Base-by-base conservation (phyloP, 2,113 vertebrate species). In the Nothocercus nigrocapillus region DNA sequence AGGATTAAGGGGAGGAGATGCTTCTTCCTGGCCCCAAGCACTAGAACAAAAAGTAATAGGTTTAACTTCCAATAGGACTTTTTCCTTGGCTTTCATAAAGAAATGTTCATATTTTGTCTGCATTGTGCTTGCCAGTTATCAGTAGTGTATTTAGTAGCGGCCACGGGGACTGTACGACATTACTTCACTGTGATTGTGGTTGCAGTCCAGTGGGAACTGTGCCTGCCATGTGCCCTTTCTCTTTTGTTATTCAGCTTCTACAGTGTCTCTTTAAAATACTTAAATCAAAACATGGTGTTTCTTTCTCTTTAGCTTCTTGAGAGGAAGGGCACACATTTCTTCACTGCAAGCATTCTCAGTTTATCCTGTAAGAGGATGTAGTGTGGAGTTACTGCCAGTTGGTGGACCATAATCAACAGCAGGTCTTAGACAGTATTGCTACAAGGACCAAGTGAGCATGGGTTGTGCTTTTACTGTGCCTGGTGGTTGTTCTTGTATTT, bases 1-100 rank as follows among this genome's bases (percentile, higher is more conserved):
- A 67, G 34, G 49, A 59, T 92, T 92, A 67, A 61, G 14, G 38
- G 27, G 84, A 87, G 68, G 75, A 91, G 82, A 70, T 93, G 53
- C 94, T 96, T 88, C 87, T 79, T 89, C 85, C 69, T 79, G 62
- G 92, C 82, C 34, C 27, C 78, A 66, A 25, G 70, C 51, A 75
- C 61, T 2, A 49, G 6, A 79, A 47, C 1, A 17, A 94, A 66
- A 67, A 72, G n/a, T 27, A 53, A 53, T 72, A 75, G 47, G 70
- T 82, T 94, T 91, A 79, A 82, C 93, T 93, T 79, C 78, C 85
- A 79, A 2, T 18, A 64, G 85, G 58, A 89, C 91, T 85, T 66
- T 61, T 53, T 53, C 27, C 22, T 82, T 91, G 75, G 75, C 93
- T 93, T 79, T 74, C 82, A 76, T 2, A 18, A 64, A 85, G 67